Base-by-base conservation (phyloP, 2,888 invertebrate genomes). In the Panzeria rudis region DNA sequence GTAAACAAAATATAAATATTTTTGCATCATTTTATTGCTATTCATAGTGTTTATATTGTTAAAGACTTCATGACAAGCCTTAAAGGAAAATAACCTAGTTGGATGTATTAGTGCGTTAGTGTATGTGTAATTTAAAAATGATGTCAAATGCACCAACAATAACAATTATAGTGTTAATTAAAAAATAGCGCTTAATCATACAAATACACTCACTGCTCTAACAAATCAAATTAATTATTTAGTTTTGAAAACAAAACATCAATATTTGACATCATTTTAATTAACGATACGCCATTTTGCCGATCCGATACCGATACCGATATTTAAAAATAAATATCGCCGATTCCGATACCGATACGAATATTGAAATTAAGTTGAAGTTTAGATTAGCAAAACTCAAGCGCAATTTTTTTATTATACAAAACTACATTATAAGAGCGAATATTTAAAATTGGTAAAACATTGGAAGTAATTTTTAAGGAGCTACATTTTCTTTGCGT, bases 111-210 rank as follows among this genome's bases (percentile, higher is more conserved):
- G 4, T 68, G 59, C n/a, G 3, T 71, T n/a, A 38, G 13, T 41
- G 8, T 47, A 15, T 56, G 44, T 59, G 56, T 77, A 62, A 23
- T 64, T 76, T 82, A 56, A 69, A 61, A 76, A 71, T 47, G 76
- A 76, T 69, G 62, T 44, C 81, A 76, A 73, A 50, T 20, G 1
- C 13, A 68, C 29, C 20, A 64, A 4, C 62, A 64, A 61, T 9
- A 73, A 56, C n/a, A 52, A 61, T 13, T n/a, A 15, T 23, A 73
- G 17, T 35, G 25, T 15, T 13, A 25, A 23, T n/a, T 35, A 41
- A 13, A 2, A 38, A 61, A 61, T 25, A 52, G 6, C n/a, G 8
- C 29, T 50, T 25, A 59, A 59, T 29, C 35, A 32, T 17, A 41
- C 13, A 29, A 64, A 29, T 23, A 50, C 7, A 13, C n/a, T 38